A percentile compares a stretch with the other conserved stretches of the same genome.
Conservation (phyloP, 2,797 vertebrate genomes). For the Cheirogaleus major region DNA sequence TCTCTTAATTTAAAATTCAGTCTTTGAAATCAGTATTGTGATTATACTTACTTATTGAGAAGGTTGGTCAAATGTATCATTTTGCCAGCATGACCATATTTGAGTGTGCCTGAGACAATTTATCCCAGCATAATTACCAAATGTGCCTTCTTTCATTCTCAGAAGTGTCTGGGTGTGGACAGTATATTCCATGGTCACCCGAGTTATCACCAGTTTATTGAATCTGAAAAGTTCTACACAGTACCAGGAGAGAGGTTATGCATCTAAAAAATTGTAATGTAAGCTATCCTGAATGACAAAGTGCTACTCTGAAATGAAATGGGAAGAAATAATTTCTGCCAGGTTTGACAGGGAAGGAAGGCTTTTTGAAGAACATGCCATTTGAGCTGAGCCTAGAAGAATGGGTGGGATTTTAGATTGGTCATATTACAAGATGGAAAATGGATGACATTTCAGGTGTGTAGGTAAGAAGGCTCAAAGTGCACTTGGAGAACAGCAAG, state of each 20-base stretch:
- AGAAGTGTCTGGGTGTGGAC: background rate
- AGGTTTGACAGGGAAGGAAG: background rate
- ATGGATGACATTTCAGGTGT: background rate
- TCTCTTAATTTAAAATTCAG: constrained; percentile 33
- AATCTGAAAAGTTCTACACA: background rate
- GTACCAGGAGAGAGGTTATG: background rate
- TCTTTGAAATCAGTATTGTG: background rate
- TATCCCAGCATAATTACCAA: background rate
- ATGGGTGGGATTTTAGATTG: background rate
- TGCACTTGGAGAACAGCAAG: background rate
- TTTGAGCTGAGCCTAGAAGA: background rate
- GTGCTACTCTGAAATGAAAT: background rate
- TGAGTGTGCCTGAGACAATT: background rate
- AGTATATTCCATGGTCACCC: background rate
- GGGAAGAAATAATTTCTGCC: background rate
- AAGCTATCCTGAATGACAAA: background rate
- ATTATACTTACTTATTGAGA: background rate
- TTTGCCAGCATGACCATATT: background rate
- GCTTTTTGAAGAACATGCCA: background rate
- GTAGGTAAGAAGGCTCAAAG: background rate
- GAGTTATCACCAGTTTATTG: background rate
- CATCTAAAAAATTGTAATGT: background rate
- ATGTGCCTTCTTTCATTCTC: background rate
- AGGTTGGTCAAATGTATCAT: background rate
- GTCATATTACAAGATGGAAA: background rate